Evolutionary conservation across 2,113 vertebrate species (phyloP), one percentile per base, ranked within the genome.

Genomic region (Hystrix brachyura): DNA sequence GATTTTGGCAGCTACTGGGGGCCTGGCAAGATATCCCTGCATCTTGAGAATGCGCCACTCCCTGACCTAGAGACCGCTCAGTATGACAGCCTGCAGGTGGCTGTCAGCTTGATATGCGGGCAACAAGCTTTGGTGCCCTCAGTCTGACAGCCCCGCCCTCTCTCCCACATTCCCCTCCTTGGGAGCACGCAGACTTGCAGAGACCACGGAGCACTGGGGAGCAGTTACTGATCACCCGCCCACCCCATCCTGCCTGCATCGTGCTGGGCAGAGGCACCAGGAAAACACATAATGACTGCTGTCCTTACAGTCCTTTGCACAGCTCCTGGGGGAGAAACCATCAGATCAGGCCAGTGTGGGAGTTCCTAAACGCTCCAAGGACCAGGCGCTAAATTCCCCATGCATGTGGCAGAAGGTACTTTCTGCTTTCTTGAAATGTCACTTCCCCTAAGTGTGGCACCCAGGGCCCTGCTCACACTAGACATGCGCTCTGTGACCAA

Each of bases 1-100:
- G n/a, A 6, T 46, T 60, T 43, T 9, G 29, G 71, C 5, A 46
- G 55, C 18, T 12, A 18, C n/a, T 7, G 29, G 48, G 43, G 12
- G 0, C 57, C 19, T 57, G 1, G 1, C 5, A 10, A 21, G 2
- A 0, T 9, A 59, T 46, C 18, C 60, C 17, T 32, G 27, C 9
- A 14, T 46, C 5, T 48, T 25, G 7, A 51, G n/a, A 92, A 8
- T 0, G 8, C 5, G 80, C 67, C 57, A 9, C 14, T 80, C 25
- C 34, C 43, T 32, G 13, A 9, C 43, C 51, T 78, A 25, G 29
- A 65, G 48, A 46, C 17, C 3, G 38, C 32, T 38, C n/a, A 72
- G 38, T 9, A 34, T 6, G 3, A 38, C 32, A 82, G 6, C 27
- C 19, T 79, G 62, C 5, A 19, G 11, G 3, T 43, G 17, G n/a